Evolutionary conservation across 92 coral and sea anemone genomes (phyloP).

Genomic region (Bergia puertoricense): DNA sequence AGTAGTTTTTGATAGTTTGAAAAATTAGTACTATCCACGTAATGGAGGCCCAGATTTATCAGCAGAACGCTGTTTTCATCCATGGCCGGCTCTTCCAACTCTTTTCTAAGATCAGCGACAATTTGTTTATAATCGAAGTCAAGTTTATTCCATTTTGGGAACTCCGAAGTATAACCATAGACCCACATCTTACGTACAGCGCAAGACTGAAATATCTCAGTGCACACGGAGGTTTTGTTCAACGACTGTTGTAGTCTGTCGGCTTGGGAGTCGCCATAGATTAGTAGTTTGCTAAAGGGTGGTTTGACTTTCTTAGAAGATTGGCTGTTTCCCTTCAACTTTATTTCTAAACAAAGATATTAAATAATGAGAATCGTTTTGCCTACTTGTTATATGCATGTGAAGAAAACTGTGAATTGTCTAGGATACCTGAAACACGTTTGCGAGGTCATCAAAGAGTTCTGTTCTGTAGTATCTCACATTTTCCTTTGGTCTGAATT

Average conservation of each 20-base stretch:
- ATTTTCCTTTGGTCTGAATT: too few relatives aligned
- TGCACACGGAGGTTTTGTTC: slow-evolving; percentile 66
- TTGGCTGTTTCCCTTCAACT: neutral
- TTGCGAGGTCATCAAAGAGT: too few relatives aligned
- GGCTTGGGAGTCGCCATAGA: slow-evolving; percentile 97
- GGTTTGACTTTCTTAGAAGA: neutral
- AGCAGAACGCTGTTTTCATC: slow-evolving; percentile 80
- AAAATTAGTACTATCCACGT: slow-evolving; percentile 65
- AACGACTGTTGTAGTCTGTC: slow-evolving; percentile 69
- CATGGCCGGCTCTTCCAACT: slow-evolving; percentile 72
- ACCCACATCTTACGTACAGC: slow-evolving; percentile 84
- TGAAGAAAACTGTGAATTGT: too few relatives aligned
- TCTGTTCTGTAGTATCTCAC: too few relatives aligned
- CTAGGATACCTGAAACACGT: too few relatives aligned
- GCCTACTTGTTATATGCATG: too few relatives aligned
- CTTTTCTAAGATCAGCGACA: slow-evolving; percentile 52
- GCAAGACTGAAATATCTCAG: slow-evolving; percentile 73
- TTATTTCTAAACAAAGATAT: neutral
- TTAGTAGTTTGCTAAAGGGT: slow-evolving; percentile 56
- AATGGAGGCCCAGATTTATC: slow-evolving; percentile 87
- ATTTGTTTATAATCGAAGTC: slow-evolving; percentile 74
- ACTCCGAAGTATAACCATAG: slow-evolving; percentile 58
- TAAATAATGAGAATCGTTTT: neutral
- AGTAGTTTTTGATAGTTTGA: slow-evolving; percentile 65
- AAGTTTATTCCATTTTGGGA: slow-evolving; percentile 69